Conservation (phyloP, 2,888 invertebrate genomes). For the Meganola albula region DNA sequence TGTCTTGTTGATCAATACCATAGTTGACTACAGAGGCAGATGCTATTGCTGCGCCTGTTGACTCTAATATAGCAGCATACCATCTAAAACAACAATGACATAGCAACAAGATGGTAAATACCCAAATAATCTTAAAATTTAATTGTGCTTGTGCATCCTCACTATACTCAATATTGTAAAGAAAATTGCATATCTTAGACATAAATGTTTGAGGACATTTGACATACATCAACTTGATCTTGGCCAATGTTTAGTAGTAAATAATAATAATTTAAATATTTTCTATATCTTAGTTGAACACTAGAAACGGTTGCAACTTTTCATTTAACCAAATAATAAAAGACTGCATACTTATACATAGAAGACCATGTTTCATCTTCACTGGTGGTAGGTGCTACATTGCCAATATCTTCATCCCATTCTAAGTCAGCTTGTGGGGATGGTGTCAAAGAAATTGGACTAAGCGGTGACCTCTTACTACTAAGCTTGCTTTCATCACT, state of each 20-base stretch:
- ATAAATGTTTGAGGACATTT: no score
- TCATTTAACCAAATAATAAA: no score
- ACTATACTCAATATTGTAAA: no score
- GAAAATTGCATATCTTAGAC: no score
- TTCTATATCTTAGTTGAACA: no score
- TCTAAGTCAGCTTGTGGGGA: slow-evolving; percentile 77
- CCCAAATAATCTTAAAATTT: no score
- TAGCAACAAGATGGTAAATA: no score
- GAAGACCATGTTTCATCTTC: slow-evolving; percentile 76
- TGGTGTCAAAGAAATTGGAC: slow-evolving; percentile 41
- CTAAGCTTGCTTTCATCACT: slow-evolving; percentile 54
- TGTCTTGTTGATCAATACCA: slow-evolving; percentile 80
- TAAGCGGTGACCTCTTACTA: slow-evolving; percentile 42
- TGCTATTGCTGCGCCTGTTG: slow-evolving; percentile 77
- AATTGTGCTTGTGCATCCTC: no score
- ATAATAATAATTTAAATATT: no score
- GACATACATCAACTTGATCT: no score
- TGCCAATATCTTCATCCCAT: slow-evolving; percentile 85
- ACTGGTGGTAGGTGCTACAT: slow-evolving; percentile 67
- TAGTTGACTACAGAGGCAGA: slow-evolving; percentile 60
- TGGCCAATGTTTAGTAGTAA: no score
- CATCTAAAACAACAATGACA: slow-evolving; percentile 80
- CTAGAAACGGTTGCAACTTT: no score
- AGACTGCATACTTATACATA: slow-evolving; percentile 65
- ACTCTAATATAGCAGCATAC: slow-evolving; percentile 86